Evolutionary conservation across 1,140 invertebrate genomes (phyloP), one percentile per base, ranked within the genome.

Genomic region (Diachasma alloeum): DNA sequence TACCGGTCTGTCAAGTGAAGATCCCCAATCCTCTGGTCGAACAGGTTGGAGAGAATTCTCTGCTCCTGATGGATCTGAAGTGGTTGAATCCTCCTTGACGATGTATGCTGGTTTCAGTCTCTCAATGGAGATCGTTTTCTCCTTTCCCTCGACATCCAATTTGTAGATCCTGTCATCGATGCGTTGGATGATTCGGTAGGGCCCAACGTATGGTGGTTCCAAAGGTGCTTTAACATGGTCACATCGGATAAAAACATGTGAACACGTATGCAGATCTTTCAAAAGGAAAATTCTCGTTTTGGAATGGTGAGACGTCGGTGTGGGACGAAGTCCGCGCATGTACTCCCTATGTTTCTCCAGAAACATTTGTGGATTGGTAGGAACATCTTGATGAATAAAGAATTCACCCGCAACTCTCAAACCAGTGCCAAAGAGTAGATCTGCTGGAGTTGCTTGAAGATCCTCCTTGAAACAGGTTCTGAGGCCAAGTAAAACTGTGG

Each of bases 391-490:
- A n/a, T 81, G 72, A 4, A 63, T 1, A 37, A 83, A 76, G 13
- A 83, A 79, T 53, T 83, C 81, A 2, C 78, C 80, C 8, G 83
- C 82, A 0, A 87, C 36, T 70, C 82, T 77, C 0, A 89, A 74
- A 0, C 82, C 59, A 46, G 77, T 78, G 0, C 87, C 87, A 72
- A 82, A 88, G 0, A 89, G 72, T 37, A 88, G 56, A 53, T 89
- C 83, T 15, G 84, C 86, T 4, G 87, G 75, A 0, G 85, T 84
- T 0, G 82, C 78, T 44, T 85, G 66, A 0, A 85, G 44, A 67
- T 89, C 86, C 15, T 84, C 82, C 56, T 87, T 86, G 13, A 76
- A 74, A 0, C 80, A 76, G 11, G 82, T 71, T 31, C 87, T 67
- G 2, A 89, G 73, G 0, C n/a, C n/a, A n/a, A n/a, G n/a, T n/a